Evolutionary conservation across 2,888 invertebrate genomes (phyloP).

Genomic region (Leistus spinibarbis): DNA sequence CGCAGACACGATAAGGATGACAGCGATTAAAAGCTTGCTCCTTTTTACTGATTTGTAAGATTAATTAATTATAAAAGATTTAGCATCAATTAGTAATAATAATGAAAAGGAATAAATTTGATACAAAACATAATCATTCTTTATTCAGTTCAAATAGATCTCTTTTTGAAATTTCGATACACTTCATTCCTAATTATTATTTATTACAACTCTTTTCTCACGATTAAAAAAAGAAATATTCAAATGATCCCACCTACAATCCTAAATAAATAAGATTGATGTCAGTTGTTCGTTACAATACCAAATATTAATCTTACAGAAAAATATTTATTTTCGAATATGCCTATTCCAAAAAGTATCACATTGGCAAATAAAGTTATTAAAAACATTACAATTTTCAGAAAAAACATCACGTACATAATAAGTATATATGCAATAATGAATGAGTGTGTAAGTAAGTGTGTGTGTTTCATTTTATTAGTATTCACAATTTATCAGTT

Average conservation of each 20-base stretch:
- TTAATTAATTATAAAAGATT: background rate
- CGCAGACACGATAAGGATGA: constrained; percentile 76
- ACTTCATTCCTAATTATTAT: background rate
- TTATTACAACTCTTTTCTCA: background rate
- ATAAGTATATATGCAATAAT: background rate
- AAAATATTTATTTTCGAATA: constrained; percentile 45
- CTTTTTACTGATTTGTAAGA: background rate
- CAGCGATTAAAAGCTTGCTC: constrained; percentile 61
- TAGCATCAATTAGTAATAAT: too few relatives aligned
- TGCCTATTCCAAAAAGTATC: constrained; percentile 45
- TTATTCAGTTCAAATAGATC: background rate
- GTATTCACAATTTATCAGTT: constrained; percentile 4
- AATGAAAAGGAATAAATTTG: background rate
- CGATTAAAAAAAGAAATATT: background rate
- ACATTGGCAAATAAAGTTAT: constrained; percentile 40
- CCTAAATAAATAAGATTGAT: too few relatives aligned
- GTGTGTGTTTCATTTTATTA: background rate
- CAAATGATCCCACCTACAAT: background rate
- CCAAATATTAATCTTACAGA: constrained; percentile 40
- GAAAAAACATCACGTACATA: background rate
- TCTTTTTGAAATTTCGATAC: background rate
- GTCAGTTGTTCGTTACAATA: background rate
- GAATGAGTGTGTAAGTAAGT: background rate
- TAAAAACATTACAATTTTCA: constrained; percentile 21
- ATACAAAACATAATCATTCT: background rate